Evolutionary conservation across 2,797 vertebrate species (phyloP), one percentile per base, ranked within the genome.

Genomic region (Melanotaenia pygmaea): DNA sequence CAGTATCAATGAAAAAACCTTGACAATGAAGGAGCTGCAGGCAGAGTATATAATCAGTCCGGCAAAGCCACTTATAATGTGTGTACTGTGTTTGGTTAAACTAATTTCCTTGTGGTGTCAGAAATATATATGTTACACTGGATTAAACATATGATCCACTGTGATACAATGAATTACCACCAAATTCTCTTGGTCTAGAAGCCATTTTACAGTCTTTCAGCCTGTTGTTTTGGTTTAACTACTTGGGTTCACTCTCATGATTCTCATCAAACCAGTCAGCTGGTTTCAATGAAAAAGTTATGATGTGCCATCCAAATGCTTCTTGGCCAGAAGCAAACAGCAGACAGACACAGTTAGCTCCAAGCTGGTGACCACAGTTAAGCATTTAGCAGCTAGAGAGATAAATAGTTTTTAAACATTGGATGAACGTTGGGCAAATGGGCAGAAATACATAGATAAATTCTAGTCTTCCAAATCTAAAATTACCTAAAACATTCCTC

Each of bases 21-120:
- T 70, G 50, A 82, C 74, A 67, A 76, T 64, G 45, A 73, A 57
- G 64, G 28, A 78, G 82, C 84, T 84, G 69, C 20, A 65, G 78
- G 80, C 84, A 34, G 70, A 88, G 80, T 66, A 60, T 74, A 54
- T 66, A 80, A 81, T 68, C 53, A 77, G 72, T 83, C 56, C 50
- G 38, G 78, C 67, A 81, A 61, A 60, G 26, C 64, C 59, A 58
- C 51, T 67, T 47, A 47, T 61, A 47, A 28, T 77, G 37, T 59
- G 64, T 50, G 34, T 64, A 58, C 43, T 47, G 20, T 79, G 47
- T 61, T 40, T 28, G 10, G 12, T 66, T 58, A 77, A 59, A 77
- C 47, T 59, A 57, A 64, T 22, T 45, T 62, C 20, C 30, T 57
- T 24, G 32, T 64, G 38, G 51, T 34, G 34, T 5, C 24, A 53